phyloP scores from a whole-genome alignment of 2,888 invertebrate genomes.

The Parnassius orleans region DNA sequence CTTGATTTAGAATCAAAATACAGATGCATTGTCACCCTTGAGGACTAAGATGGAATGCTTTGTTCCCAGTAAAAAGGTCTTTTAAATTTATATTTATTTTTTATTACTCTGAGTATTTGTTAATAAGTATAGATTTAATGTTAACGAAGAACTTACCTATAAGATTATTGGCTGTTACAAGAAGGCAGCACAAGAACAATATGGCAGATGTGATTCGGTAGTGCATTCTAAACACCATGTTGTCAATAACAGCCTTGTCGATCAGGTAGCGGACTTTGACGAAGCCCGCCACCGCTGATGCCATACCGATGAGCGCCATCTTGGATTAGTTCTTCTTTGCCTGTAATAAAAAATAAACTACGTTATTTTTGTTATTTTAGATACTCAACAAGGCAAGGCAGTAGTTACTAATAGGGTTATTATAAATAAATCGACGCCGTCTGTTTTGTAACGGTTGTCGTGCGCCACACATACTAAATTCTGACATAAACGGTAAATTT shows the following conservation, averaged over 20 bases:
- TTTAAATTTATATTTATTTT: no score
- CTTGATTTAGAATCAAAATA: no score
- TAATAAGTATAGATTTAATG: no score
- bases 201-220: constrained; percentile 93
- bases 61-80: no score
- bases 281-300: constrained; percentile 94
- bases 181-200: constrained; percentile 91
- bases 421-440: constrained; percentile 55
- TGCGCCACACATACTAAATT: constrained; percentile 64
- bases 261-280: constrained; percentile 93
- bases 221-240: constrained; percentile 93
- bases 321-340: constrained; percentile 45
- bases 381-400: constrained; percentile 35
- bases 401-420: constrained; percentile 45
- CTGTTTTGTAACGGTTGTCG: constrained; percentile 60
- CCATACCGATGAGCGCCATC: constrained; percentile 92
- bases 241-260: constrained; percentile 94
- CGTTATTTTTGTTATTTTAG: constrained; percentile 21
- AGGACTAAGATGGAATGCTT: no score
- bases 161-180: constrained; percentile 93
- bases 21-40: no score
- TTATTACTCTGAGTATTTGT: no score
- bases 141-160: constrained; percentile 85
- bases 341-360: constrained; percentile 33
- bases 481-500: constrained; percentile 66